Base-by-base conservation (phyloP, 2,888 invertebrate genomes). In the Deilephila elpenor region DNA sequence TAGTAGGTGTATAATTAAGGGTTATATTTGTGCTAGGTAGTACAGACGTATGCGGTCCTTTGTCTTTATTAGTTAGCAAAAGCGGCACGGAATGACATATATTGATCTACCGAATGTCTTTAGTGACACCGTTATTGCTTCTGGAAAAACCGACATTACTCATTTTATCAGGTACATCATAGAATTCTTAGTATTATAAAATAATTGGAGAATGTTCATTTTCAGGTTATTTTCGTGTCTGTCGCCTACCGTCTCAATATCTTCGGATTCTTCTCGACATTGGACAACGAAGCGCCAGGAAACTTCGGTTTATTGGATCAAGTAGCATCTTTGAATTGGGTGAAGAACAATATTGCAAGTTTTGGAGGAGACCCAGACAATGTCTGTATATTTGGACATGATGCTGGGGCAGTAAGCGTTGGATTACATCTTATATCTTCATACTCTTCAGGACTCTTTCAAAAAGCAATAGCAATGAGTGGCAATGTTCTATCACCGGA, bases 241-340 rank as follows among this genome's bases (percentile, higher is more conserved):
- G 96, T 97, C 60, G 96, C 97, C 0, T 98, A 97, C 89, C 96
- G 98, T 8, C 91, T 98, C 70, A 97, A 97, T 87, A 97, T 98
- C 77, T 96, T 98, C 80, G 98, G 98, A n/a, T 98, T 98, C 86
- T 96, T 98, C 84, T 97, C 97, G 20, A 97, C 97, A 7, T 95
- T 96, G 81, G 97, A 98, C 84, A 96, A 96, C 7, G 97, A 97
- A 87, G 96, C 97, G 6, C 95, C 97, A 0, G 98, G 98, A 1
- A 98, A 98, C 87, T 97, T 96, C 79, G 98, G 98, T 0, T 91
- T 98, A 77, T 95, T 97, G 92, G 98, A 98, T 84, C 98, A 98
- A 91, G 96, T 97, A 37, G 98, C 97, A 0, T 96, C 97, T 0
- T 90, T 98, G 73, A 95, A 95, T 80, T 98, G 98, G 98, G 96